Base-by-base conservation (phyloP, 2,888 invertebrate genomes). In the Drosophila subquinaria region DNA sequence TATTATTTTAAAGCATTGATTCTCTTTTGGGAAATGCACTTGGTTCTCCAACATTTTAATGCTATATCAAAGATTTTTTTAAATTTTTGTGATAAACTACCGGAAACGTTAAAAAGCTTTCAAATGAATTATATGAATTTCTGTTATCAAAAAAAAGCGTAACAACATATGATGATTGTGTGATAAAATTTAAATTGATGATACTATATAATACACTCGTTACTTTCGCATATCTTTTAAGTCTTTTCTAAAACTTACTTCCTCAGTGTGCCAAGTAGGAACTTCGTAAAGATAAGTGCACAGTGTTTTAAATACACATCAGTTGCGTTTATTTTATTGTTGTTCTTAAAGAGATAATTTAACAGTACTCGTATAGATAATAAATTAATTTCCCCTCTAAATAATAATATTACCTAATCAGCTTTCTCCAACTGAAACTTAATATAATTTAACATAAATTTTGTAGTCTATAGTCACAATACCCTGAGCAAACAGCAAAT, bases 371-470 rank as follows among this genome's bases (percentile, higher is more conserved):
- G 9, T 43, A 27, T 8, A 30, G 20, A 1, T 20, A 43, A 20
- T 4, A 11, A 17, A 33, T 6, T 52, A 1, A 40, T 10, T 27
- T 20, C 23, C 1, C 33, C 35, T 27, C 20, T 27, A 47, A 45
- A 27, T 53, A 11, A 40, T 43, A 56, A 45, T 36, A 15, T 43
- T 43, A 55, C 17, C 20, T 20, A 30, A 33, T 30, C 43, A 20
- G 61, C 63, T 77, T 79, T 77, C 75, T 65, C 76, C 45, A 43
- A 53, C 36, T 35, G 47, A 68, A 73, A 62, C 69, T 60, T 55
- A 71, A 59, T 67, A 57, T 64, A 66, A 67, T 70, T 68, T 65
- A 51, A 52, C 63, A 67, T 56, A 53, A 50, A 47, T 13, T 35
- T 42, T 42, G 13, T 42, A 60, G 30, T 4, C 13, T 20, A 8